Evolutionary conservation across 2,797 vertebrate genomes (phyloP).

Genomic region (Takifugu rubripes): DNA sequence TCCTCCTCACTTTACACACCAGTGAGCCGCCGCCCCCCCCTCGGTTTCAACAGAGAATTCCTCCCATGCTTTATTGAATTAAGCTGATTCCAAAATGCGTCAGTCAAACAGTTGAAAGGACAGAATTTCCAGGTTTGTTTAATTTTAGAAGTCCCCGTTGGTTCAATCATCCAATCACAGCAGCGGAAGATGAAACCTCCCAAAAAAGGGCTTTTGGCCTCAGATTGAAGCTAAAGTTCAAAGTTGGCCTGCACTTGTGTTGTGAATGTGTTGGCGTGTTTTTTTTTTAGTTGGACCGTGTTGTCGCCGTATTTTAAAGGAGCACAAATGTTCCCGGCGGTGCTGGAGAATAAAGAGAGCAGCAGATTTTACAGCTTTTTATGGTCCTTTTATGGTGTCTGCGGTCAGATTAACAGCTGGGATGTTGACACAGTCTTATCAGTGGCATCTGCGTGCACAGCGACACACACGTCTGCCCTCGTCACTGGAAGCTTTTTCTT

Average conservation of each 20-base stretch:
- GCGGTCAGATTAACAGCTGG: constrained; percentile 61
- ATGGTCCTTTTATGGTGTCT: constrained; percentile 66
- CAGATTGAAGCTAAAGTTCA: too few species aligned
- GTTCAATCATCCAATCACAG: constrained; percentile 53
- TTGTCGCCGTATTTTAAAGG: too few species aligned
- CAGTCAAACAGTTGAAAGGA: constrained; percentile 58
- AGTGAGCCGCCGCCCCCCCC: constrained; percentile 1
- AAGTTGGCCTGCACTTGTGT: too few species aligned
- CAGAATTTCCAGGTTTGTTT: constrained; percentile 47
- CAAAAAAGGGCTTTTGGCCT: constrained; percentile 18
- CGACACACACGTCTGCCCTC: constrained; percentile 4
- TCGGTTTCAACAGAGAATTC: background rate
- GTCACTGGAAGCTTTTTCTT: too few species aligned
- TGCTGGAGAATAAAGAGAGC: constrained; percentile 30
- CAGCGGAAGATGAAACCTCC: constrained; percentile 33
- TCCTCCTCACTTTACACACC: constrained; percentile 43
- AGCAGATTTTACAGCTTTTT: constrained; percentile 50
- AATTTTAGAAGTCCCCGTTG: constrained; percentile 51
- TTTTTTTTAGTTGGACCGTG: too few species aligned
- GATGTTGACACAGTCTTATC: constrained; percentile 74
- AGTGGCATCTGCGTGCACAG: constrained; percentile 43
- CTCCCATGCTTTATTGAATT: constrained; percentile 64
- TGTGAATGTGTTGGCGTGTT: too few species aligned
- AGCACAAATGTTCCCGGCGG: too few species aligned
- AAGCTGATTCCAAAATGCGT: constrained; percentile 67